phyloP scores from a whole-genome alignment of 2,888 invertebrate genomes.

The Pachliopta kotzebuea region DNA sequence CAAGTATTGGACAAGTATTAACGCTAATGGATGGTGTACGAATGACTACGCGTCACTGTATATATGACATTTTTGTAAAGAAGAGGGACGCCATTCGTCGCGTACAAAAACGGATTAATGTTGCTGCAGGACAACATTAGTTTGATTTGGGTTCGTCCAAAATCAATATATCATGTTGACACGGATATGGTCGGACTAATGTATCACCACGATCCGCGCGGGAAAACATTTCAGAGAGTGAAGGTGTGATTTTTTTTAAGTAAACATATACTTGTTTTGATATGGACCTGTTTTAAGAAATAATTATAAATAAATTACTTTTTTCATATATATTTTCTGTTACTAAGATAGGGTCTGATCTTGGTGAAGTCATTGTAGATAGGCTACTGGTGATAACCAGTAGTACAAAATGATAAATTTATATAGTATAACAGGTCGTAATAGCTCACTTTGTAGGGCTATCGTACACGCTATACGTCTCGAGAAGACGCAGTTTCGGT shows the following conservation, averaged over 20 bases:
- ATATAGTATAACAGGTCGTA: no score
- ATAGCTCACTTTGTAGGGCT: no score
- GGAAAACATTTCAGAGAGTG: constrained; percentile 8
- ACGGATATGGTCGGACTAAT: constrained; percentile 23
- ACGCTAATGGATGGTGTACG: constrained; percentile 23
- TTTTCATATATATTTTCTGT: no score
- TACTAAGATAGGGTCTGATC: no score
- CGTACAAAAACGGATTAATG: constrained; percentile 27
- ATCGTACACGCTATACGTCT: no score
- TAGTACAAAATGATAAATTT: no score
- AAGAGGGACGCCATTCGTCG: constrained; percentile 19
- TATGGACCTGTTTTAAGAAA: no score
- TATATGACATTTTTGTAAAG: constrained; percentile 21
- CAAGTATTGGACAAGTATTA: constrained; percentile 4
- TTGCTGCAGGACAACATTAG: constrained; percentile 29
- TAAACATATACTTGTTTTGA: no score
- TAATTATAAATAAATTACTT: no score
- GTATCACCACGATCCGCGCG: constrained; percentile 9
- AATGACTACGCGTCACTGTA: constrained; percentile 23
- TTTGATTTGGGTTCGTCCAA: constrained; percentile 30
- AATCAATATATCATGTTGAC: constrained; percentile 30
- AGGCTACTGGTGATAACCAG: no score
- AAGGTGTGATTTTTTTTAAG: neutral
- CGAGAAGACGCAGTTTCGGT: no score
- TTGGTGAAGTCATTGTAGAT: no score